A percentile compares a stretch with the other conserved stretches of the same genome.
These are phyloP conservation scores for Cephalopterus ornatus DNA, from an alignment of 2,113 vertebrate genomes.

Conservation along the genomic window DNA sequence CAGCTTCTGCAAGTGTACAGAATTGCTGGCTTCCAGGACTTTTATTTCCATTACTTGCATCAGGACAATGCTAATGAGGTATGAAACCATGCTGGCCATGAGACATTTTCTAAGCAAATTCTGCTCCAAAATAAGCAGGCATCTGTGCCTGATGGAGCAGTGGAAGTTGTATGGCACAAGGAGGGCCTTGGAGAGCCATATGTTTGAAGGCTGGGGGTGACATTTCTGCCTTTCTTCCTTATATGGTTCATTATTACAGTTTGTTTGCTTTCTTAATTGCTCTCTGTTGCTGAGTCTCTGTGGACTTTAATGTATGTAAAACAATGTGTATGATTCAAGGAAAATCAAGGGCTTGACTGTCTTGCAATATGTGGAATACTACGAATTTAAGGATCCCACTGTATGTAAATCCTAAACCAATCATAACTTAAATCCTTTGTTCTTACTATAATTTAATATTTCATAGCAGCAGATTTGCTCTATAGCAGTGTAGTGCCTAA, in stretches of 20 bases:
- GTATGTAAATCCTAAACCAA: not conserved
- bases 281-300: not conserved
- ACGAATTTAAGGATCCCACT: not conserved
- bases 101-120: conserved; percentile 33
- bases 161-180: not conserved
- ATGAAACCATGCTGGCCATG: conserved; percentile 19
- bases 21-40: conserved; percentile 7
- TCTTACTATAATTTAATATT: not conserved
- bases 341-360: not conserved
- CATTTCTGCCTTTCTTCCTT: conserved; percentile 36
- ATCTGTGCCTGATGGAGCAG: conserved; percentile 14
- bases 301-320: not conserved
- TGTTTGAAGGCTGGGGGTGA: conserved; percentile 5
- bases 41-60: conserved; percentile 39
- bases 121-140: conserved; percentile 17
- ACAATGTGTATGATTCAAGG: not conserved
- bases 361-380: not conserved
- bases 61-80: conserved; percentile 30
- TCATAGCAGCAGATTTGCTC: not conserved
- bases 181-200: conserved; percentile 26
- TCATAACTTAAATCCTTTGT: not conserved
- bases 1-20: not conserved
- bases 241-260: conserved; percentile 4
- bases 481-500: not conserved
- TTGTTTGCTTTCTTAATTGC: conserved; percentile 49